Evolutionary conservation across 2,888 invertebrate species (phyloP).

Genomic region (Macropis europaea): DNA sequence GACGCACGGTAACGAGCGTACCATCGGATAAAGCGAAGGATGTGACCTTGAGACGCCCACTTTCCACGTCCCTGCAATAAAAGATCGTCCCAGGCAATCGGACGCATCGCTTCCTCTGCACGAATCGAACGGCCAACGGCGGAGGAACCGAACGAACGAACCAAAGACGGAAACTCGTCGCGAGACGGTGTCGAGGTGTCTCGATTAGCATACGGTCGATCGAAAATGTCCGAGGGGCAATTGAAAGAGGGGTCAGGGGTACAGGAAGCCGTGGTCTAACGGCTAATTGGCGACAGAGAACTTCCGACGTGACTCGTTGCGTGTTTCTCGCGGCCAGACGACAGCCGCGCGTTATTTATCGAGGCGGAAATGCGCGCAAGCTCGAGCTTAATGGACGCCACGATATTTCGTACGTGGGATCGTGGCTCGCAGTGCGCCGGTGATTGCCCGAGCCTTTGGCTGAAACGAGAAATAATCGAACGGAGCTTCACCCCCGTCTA

Average conservation of each 20-base stretch:
- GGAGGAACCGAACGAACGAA: neutral
- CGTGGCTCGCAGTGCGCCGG: neutral
- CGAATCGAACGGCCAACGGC: neutral
- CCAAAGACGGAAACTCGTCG: neutral
- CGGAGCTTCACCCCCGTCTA: too few species aligned
- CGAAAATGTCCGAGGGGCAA: constrained; percentile 15
- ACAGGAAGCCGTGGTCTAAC: constrained; percentile 40
- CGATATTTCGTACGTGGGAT: neutral
- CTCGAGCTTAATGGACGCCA: constrained; percentile 10
- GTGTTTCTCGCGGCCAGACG: constrained; percentile 6
- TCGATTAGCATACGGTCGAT: constrained; percentile 49
- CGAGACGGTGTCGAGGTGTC: constrained; percentile 7
- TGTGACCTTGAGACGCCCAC: too few species aligned
- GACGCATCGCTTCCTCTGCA: too few species aligned
- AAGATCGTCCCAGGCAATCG: too few species aligned
- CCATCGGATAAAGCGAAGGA: too few species aligned
- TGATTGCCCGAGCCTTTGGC: neutral
- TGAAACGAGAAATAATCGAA: too few species aligned
- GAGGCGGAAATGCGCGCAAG: constrained; percentile 11
- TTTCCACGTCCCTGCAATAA: too few species aligned
- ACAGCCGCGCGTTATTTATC: constrained; percentile 26
- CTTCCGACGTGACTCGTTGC: constrained; percentile 59
- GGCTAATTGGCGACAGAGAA: constrained; percentile 61
- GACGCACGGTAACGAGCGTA: too few species aligned
- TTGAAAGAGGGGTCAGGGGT: constrained; percentile 20